Percentiles rank a stretch among this genome's conserved stretches.
Conservation (phyloP, 2,113 vertebrate species). For the Pongo abelii region DNA sequence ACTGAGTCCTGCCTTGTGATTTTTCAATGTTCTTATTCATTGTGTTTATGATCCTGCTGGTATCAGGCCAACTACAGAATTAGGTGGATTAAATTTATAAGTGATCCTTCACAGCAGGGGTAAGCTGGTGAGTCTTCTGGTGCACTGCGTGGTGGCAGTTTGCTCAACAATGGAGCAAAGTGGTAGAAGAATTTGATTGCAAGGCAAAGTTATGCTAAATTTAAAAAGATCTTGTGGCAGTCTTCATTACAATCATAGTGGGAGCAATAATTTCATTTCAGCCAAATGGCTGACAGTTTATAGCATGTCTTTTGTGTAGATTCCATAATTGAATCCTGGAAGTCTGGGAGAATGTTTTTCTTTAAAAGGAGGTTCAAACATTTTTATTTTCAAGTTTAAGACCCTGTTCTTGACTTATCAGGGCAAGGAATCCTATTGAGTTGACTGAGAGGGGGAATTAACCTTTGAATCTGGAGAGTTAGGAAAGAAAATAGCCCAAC, state of each 20-base stretch:
- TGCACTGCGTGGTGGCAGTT: neutral
- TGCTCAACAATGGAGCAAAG: neutral
- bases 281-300: neutral
- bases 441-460: neutral
- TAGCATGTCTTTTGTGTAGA: neutral
- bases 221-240: neutral
- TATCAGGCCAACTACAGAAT: neutral
- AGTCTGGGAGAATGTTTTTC: neutral
- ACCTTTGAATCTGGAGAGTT: neutral
- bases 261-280: neutral
- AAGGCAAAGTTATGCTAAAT: neutral
- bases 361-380: neutral
- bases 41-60: neutral
- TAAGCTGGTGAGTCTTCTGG: neutral
- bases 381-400: neutral
- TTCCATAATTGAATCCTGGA: neutral
- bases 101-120: neutral
- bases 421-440: neutral
- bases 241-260: neutral
- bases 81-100: neutral
- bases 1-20: neutral
- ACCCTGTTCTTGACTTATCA: neutral
- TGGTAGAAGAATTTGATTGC: neutral
- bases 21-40: neutral
- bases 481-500: neutral